Evolutionary conservation across 2,797 vertebrate genomes (phyloP).

Genomic region (Oryzias dopingdopingensis): DNA sequence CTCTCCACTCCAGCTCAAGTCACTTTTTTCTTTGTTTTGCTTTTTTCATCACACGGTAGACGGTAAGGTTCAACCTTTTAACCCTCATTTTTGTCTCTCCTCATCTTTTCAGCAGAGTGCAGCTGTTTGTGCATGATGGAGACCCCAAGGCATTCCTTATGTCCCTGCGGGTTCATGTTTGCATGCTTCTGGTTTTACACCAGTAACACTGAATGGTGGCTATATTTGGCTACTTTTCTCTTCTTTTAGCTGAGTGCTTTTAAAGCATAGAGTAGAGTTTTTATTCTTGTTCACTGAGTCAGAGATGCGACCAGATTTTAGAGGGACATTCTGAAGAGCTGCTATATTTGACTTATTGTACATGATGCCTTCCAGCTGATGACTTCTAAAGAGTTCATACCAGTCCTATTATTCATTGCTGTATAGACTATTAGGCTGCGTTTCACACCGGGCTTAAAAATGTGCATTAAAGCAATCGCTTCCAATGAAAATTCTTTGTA

Average conservation of each 20-base stretch:
- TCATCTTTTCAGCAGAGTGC: conserved; percentile 28
- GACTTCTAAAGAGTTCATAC: too few species aligned
- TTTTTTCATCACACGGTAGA: conserved; percentile 14
- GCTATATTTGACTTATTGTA: neutral
- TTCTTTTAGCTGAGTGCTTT: conserved; percentile 16
- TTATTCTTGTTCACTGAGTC: conserved; percentile 11
- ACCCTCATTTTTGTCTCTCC: conserved; percentile 18
- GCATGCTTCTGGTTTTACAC: conserved; percentile 21
- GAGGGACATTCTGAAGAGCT: conserved; percentile 4
- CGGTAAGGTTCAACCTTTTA: conserved; percentile 38
- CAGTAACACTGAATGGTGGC: conserved; percentile 31
- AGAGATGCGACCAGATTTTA: conserved; percentile 13
- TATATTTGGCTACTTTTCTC: conserved; percentile 42
- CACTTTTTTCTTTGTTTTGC: neutral
- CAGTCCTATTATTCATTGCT: too few species aligned
- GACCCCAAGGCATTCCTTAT: conserved; percentile 6
- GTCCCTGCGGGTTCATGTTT: conserved; percentile 25
- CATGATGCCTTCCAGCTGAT: too few species aligned
- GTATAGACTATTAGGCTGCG: too few species aligned
- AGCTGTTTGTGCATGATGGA: conserved; percentile 29
- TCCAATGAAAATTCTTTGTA: too few species aligned
- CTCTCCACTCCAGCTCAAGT: conserved; percentile 2
- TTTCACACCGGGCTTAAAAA: too few species aligned
- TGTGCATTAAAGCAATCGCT: too few species aligned
- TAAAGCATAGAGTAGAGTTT: conserved; percentile 11